phyloP scores from a whole-genome alignment of 2,113 vertebrate genomes.

The Solea solea region DNA sequence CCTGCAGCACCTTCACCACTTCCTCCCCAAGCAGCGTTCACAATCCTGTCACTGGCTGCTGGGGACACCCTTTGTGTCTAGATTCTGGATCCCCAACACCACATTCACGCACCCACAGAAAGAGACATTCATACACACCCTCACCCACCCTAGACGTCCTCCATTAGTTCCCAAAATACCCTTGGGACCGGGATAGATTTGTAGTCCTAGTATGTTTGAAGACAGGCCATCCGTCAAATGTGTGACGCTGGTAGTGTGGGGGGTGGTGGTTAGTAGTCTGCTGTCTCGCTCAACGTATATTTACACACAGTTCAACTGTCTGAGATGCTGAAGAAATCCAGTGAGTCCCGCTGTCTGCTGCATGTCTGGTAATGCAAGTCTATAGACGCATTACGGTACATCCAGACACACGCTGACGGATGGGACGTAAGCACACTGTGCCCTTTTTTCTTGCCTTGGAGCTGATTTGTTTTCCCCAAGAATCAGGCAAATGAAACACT shows the following conservation, averaged over 20 bases:
- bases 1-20: slow-evolving; percentile 11
- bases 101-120: slow-evolving; percentile 15
- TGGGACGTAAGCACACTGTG: slow-evolving; percentile 20
- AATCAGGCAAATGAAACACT: slow-evolving; percentile 37
- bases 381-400: slow-evolving; percentile 38
- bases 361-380: slow-evolving; percentile 42
- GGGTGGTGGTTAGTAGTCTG: slow-evolving; percentile 47
- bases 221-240: slow-evolving; percentile 70
- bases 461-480: slow-evolving; percentile 42
- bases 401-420: slow-evolving; percentile 37
- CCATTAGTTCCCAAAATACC: slow-evolving; percentile 71
- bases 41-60: slow-evolving; percentile 49
- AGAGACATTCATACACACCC: slow-evolving; percentile 16
- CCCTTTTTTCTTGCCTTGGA: slow-evolving; percentile 6
- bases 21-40: slow-evolving; percentile 25
- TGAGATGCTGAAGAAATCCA: slow-evolving; percentile 55
- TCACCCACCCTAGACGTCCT: slow-evolving; percentile 46
- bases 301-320: slow-evolving; percentile 64
- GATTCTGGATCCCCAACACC: slow-evolving; percentile 60
- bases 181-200: slow-evolving; percentile 74
- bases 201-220: slow-evolving; percentile 69
- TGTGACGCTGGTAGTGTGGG: slow-evolving; percentile 28
- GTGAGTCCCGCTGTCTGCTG: slow-evolving; percentile 53
- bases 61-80: slow-evolving; percentile 76
- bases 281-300: slow-evolving; percentile 67